Conservation (phyloP, 2,113 vertebrate genomes). For the Mormyrus lacerda region DNA sequence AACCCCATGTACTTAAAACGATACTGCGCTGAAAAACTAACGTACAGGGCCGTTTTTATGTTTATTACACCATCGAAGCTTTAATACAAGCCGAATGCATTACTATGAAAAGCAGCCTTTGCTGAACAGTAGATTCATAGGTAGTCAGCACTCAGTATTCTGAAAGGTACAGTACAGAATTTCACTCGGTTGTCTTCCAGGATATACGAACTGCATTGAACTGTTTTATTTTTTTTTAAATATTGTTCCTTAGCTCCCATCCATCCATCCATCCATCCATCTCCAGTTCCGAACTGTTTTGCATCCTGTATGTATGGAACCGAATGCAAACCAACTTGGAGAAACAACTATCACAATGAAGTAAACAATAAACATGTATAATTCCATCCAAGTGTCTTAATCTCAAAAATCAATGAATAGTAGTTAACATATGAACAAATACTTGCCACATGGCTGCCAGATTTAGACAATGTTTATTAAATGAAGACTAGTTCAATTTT, state of each 20-base stretch:
- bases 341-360: background rate
- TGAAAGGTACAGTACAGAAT: background rate
- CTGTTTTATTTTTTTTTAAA: background rate
- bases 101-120: background rate
- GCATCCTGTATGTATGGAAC: background rate
- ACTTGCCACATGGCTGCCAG: background rate
- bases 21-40: background rate
- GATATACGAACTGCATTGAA: background rate
- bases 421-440: background rate
- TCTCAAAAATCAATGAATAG: background rate
- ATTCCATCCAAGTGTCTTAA: background rate
- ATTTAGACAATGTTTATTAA: background rate
- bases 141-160: background rate
- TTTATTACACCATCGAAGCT: background rate
- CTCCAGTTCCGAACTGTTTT: background rate
- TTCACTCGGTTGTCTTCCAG: background rate
- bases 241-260: background rate
- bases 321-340: background rate
- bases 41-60: background rate
- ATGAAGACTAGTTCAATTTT: background rate
- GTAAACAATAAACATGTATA: background rate
- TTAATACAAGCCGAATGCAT: background rate
- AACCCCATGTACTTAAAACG: slow-evolving; percentile 4
- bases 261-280: background rate
- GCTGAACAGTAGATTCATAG: background rate